Evolutionary conservation across 2,888 invertebrate species (phyloP), one percentile per base, ranked within the genome.

Genomic region (Phaedon cochleariae): DNA sequence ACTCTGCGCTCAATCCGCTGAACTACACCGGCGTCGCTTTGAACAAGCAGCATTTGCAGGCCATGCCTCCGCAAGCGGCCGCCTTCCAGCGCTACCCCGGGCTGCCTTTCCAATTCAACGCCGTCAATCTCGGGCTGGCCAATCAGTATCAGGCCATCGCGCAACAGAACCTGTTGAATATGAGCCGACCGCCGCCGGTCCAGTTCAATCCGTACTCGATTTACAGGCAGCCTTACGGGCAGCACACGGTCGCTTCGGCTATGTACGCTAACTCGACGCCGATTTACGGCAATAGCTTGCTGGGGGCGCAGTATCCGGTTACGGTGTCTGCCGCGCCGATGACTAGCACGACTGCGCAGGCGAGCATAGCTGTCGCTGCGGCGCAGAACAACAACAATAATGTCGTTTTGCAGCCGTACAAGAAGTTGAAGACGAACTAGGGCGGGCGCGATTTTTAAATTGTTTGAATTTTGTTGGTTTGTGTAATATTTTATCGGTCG

Each of bases 361-460:
- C 66, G 6, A 59, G 45, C 12, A 65, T 62, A 1, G 76, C 81
- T n/a, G 77, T 86, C 76, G 79, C 85, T 81, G 86, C 86, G 21
- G 80, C 80, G 46, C 78, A 82, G 59, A 82, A 84, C 74, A 85
- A 85, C 74, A 84, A 84, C 72, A 85, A 85, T 72, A 83, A 83
- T 72, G 86, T 87, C 66, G 88, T 89, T 20, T 87, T 92, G 81
- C 94, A 94, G 83, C 95, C 95, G 64, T 94, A 93, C 85, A 95
- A 95, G 86, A 94, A 94, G 86, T 91, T 94, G 90, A 94, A 94
- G 87, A 94, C 94, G 78, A 93, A 91, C 82, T 92, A 91, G 46
- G 29, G 15, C 21, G 12, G 48, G n/a, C 26, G 22, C 15, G 15
- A 17, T 62, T 68, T 62, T 61, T 64, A 63, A 51, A 54, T 67